Evolutionary conservation across 2,113 vertebrate genomes (phyloP), one percentile per base, ranked within the genome.

Genomic region (Notothenia rossii): DNA sequence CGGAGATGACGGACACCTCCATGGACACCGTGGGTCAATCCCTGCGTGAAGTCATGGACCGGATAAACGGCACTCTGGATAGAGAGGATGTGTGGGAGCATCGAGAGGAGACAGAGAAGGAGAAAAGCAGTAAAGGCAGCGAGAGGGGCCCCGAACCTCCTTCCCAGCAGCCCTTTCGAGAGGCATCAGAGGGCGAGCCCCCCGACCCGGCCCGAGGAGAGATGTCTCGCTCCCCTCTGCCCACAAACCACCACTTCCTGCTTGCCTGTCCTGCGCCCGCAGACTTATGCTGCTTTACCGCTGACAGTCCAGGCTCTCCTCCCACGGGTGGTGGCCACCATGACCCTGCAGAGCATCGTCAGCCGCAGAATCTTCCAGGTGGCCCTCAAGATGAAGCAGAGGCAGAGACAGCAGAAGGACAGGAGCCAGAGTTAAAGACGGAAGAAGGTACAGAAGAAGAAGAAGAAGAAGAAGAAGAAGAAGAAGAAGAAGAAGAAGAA

Each of bases 321-420:
- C 56, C 95, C 95, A 20, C 96, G 94, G 83, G 97, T 99, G 90
- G 97, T 95, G 72, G 98, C 96, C 43, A 96, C 97, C 64, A 98
- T 98, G 98, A 99, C 96, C 0, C 92, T 99, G 13, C 97, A 98
- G 95, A 97, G 97, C 79, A 92, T 96, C 85, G 97, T 94, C 95
- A 97, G 95, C 91, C 95, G 87, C 86, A 96, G 92, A 90, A 97
- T 99, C 93, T 97, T 96, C 85, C 93, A 96, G 84, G 96, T 98
- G 73, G 97, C 96, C 65, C 92, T 97, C 94, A 95, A 94, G 79
- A 92, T 98, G 91, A 94, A 71, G 86, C 94, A 91, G 84, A 89
- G 72, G 80, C 91, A 95, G 75, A 93, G 86, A 20, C 72, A 49
- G 7, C 74, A 85, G 29, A 91, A 86, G 77, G 80, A 94, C 81